Base-by-base conservation (phyloP, 2,113 vertebrate species). In the Oplegnathus fasciatus region DNA sequence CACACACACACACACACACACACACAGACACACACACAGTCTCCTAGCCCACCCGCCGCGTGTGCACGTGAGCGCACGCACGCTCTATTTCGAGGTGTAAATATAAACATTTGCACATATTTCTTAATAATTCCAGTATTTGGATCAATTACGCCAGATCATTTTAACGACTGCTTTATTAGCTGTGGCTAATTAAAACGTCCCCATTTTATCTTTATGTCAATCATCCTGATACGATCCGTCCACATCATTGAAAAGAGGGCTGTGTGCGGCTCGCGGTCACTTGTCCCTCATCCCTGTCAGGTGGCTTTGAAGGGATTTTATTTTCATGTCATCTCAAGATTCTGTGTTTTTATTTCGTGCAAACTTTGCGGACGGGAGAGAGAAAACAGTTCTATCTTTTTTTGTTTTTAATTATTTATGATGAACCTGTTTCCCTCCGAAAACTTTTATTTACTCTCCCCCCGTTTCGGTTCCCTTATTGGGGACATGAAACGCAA, bases 31-130 rank as follows among this genome's bases (percentile, higher is more conserved):
- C 58, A 46, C 64, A 71, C 55, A 44, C 46, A 37, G 37, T 10
- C 70, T 40, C 65, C 18, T 2, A 14, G 50, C 70, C 80, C 82
- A 70, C 83, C 88, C 62, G 74, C 72, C 34, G 83, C 76, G 78
- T 60, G 75, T 79, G 82, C 85, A 50, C 40, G 65, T 60, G 71
- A 61, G 67, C 26, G 62, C 83, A 3, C 30, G 74, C 60, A 28
- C 30, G 28, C n/a, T 42, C 24, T 1, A 74, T 74, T 86, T 40
- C 2, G 62, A 84, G 76, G 80, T 71, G 88, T 57, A 85, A 85
- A 85, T 68, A 82, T 69, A 80, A 90, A 84, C 78, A 85, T 74
- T 86, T 90, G 67, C 77, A 65, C 84, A 24, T 50, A 80, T 83
- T 55, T 80, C 55, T 70, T 78, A 78, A 80, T 78, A 82, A 71